Evolutionary conservation across 2,888 invertebrate species (phyloP).

Genomic region (Pachycephus smyrnensis): DNA sequence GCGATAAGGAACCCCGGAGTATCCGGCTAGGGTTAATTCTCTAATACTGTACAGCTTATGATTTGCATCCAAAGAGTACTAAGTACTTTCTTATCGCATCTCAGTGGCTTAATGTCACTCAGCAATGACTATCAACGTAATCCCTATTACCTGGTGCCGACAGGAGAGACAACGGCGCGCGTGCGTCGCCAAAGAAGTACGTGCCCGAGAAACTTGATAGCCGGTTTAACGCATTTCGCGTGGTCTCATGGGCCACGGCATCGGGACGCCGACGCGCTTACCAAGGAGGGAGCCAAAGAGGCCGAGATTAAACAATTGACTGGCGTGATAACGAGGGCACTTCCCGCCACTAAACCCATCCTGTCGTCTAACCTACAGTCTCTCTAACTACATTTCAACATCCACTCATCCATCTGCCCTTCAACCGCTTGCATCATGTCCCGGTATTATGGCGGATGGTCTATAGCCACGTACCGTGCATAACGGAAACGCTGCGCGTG

Average conservation of each 20-base stretch:
- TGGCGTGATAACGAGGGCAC: conserved; percentile 64
- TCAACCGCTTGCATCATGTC: conserved; percentile 24
- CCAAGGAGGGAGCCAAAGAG: conserved; percentile 34
- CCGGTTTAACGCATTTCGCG: conserved; percentile 44
- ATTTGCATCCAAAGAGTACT: background rate
- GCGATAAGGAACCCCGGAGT: too few species aligned
- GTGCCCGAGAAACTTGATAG: conserved; percentile 46
- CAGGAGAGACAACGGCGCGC: background rate
- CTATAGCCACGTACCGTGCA: background rate
- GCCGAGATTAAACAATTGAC: conserved; percentile 63
- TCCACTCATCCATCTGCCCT: conserved; percentile 44
- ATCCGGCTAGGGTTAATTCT: too few species aligned
- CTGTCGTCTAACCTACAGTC: conserved; percentile 42
- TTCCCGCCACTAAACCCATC: conserved; percentile 63
- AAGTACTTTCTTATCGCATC: background rate
- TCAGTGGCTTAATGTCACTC: background rate
- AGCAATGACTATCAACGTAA: background rate
- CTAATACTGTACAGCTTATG: background rate
- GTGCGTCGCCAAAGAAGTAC: conserved; percentile 19
- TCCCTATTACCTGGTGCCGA: background rate
- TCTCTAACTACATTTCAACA: conserved; percentile 36
- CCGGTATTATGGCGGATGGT: background rate
- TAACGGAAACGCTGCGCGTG: background rate
- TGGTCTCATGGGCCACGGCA: conserved; percentile 33
- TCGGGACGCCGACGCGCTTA: conserved; percentile 16